Evolutionary conservation across 2,113 vertebrate genomes (phyloP).

Genomic region (Panurus biarmicus): DNA sequence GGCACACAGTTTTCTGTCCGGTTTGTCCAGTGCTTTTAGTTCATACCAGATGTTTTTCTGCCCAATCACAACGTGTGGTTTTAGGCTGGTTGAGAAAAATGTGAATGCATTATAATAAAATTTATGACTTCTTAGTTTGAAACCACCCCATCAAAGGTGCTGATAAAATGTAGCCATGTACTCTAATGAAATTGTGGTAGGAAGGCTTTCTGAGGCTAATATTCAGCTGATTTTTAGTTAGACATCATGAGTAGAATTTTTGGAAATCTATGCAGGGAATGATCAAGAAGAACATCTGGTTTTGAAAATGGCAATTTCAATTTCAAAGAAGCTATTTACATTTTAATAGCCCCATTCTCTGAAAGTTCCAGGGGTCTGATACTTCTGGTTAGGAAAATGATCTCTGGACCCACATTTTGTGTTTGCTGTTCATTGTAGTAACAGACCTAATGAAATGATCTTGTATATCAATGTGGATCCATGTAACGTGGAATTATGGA

Average conservation of each 20-base stretch:
- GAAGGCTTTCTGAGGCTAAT: not conserved
- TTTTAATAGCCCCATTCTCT: slow-evolving; percentile 1
- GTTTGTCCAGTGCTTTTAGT: not conserved
- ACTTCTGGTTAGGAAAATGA: slow-evolving; percentile 22
- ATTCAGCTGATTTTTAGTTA: not conserved
- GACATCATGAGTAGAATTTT: not conserved
- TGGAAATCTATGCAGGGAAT: not conserved
- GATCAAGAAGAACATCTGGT: not conserved
- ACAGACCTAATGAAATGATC: slow-evolving; percentile 26
- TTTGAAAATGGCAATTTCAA: slow-evolving; percentile 4
- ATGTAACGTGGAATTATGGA: not conserved
- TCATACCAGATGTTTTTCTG: not conserved
- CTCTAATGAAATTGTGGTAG: not conserved
- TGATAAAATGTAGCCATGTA: not conserved
- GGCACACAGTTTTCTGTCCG: not conserved
- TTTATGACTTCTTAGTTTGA: not conserved
- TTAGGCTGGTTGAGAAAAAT: not conserved
- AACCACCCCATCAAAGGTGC: not conserved
- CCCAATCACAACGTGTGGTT: not conserved
- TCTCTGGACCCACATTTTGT: not conserved
- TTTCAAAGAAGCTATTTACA: slow-evolving; percentile 29
- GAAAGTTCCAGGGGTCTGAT: not conserved
- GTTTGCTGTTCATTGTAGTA: not conserved
- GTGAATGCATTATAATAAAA: not conserved
- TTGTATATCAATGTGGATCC: not conserved